These are phyloP conservation scores for Drosophila pruinosa DNA, from an alignment of 1,140 invertebrate genomes.

Conservation along the genomic window DNA sequence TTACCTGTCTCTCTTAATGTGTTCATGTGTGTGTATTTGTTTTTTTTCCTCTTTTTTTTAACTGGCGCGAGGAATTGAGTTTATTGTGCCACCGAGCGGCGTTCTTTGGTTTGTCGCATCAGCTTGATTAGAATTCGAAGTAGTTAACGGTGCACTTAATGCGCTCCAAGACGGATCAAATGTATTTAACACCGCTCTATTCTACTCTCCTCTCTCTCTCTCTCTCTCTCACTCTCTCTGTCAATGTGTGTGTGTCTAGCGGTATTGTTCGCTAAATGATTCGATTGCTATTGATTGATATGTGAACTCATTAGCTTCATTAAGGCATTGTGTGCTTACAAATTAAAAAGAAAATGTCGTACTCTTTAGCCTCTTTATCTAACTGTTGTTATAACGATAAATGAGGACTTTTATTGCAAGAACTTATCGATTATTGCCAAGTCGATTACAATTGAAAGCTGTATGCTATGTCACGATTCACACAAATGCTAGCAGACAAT, in stretches of 20 bases:
- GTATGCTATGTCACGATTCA: background rate
- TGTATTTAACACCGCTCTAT: slow-evolving; percentile 60
- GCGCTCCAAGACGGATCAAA: slow-evolving; percentile 70
- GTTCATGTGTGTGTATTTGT: slow-evolving; percentile 14
- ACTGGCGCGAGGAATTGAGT: slow-evolving; percentile 64
- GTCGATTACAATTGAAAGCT: background rate
- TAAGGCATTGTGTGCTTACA: background rate
- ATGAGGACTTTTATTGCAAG: background rate
- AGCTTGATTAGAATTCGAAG: slow-evolving; percentile 79
- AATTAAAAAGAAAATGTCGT: background rate
- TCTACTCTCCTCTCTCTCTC: slow-evolving; percentile 2
- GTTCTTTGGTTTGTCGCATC: slow-evolving; percentile 72
- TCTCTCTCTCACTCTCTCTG: background rate
- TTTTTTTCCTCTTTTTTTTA: slow-evolving; percentile 16
- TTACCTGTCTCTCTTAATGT: slow-evolving; percentile 49
- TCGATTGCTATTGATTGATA: slow-evolving; percentile 23
- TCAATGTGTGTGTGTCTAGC: background rate
- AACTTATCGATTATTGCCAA: background rate
- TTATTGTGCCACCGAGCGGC: slow-evolving; percentile 71
- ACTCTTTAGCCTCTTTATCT: background rate
- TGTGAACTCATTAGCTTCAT: slow-evolving; percentile 37
- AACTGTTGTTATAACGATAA: no score
- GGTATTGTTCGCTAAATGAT: slow-evolving; percentile 22
- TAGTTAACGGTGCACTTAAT: slow-evolving; percentile 79
- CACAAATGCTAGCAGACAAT: background rate